Conservation (phyloP, 2,888 invertebrate genomes). For the Thelaira solivaga region DNA sequence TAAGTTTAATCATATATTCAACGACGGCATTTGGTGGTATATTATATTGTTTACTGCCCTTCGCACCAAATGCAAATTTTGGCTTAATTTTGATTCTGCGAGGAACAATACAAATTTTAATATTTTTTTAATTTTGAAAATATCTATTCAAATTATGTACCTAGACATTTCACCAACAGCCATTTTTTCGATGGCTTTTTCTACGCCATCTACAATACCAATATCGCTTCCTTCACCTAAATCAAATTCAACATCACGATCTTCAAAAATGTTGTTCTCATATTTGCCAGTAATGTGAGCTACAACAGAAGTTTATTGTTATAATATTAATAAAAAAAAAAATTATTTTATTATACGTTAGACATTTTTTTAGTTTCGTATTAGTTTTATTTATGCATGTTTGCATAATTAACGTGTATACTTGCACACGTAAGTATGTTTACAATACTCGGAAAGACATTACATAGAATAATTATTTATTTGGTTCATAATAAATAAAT, state of each 20-base stretch:
- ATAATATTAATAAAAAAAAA: no score
- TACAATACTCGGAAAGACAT: no score
- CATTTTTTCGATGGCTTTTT: conserved; percentile 89
- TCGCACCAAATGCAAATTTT: conserved; percentile 87
- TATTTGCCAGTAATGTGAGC: conserved; percentile 71
- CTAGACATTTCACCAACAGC: conserved; percentile 86
- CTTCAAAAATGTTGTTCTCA: conserved; percentile 79
- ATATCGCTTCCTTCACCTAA: conserved; percentile 90
- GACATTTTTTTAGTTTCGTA: no score
- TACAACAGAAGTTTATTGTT: conserved; percentile 61
- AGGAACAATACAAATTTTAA: neutral
- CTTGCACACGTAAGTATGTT: no score
- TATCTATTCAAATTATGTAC: conserved; percentile 57
- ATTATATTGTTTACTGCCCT: conserved; percentile 83
- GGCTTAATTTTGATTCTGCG: conserved; percentile 82
- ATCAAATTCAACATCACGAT: conserved; percentile 87
- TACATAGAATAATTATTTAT: no score
- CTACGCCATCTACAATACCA: conserved; percentile 88
- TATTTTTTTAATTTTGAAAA: neutral
- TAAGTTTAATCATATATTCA: conserved; percentile 88
- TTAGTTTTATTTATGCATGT: no score
- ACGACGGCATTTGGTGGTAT: conserved; percentile 89
- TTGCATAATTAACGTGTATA: no score
- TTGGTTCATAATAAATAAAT: conserved; percentile 64
- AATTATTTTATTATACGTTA: no score